Conservation (phyloP, 2,888 invertebrate genomes). For the Aphodius sticticus region DNA sequence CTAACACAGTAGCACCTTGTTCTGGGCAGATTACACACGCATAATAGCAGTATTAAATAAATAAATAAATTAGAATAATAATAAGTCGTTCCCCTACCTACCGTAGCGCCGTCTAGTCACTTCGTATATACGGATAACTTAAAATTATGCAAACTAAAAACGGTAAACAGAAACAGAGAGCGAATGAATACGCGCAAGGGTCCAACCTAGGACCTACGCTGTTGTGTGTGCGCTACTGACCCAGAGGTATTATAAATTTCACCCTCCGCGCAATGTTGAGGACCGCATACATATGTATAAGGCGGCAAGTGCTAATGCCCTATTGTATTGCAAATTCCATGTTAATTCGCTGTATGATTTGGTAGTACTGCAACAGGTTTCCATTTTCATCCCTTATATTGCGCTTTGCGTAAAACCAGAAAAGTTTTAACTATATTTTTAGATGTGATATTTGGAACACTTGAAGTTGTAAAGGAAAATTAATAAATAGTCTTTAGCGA, state of each 20-base stretch:
- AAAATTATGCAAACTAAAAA: constrained; percentile 4
- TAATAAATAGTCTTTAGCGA: no score
- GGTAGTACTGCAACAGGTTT: constrained; percentile 56
- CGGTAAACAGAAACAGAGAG: not conserved
- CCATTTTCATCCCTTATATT: constrained; percentile 28
- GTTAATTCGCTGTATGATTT: constrained; percentile 59
- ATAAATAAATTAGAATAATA: constrained; percentile 24
- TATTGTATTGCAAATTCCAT: constrained; percentile 62
- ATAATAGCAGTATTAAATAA: constrained; percentile 11
- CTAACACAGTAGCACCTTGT: not conserved
- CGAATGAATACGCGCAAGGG: not conserved
- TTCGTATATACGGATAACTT: not conserved
- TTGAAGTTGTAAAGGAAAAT: no score
- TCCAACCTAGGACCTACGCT: not conserved
- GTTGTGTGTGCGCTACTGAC: constrained; percentile 31
- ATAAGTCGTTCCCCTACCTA: not conserved
- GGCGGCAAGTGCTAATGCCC: constrained; percentile 59
- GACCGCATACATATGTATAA: constrained; percentile 60
- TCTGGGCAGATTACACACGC: no score
- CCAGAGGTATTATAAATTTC: constrained; percentile 50
- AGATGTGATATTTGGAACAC: no score
- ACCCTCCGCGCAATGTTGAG: constrained; percentile 53
- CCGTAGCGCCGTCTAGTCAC: not conserved
- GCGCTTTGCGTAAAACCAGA: not conserved
- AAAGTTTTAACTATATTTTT: no score